Conservation (phyloP, 1,140 invertebrate genomes). For the roundworm (Caenorhabditis elegans) region DNA sequence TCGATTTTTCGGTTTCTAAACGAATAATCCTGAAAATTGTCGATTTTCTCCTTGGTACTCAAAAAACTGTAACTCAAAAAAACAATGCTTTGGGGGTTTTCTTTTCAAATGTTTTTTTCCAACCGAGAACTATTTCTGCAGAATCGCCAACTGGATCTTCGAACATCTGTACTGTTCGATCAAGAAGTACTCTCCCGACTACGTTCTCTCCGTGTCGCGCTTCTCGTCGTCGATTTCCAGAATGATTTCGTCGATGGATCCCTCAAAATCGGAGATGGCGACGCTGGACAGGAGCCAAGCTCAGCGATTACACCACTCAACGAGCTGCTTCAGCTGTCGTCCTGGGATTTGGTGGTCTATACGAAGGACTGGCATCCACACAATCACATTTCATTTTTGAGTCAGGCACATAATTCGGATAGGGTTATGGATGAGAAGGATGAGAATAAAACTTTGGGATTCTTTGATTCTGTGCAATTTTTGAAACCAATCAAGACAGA, state of each 20-base stretch:
- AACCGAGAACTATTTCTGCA: not conserved
- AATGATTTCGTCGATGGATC: slow-evolving; percentile 96
- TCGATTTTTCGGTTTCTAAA: too few species aligned
- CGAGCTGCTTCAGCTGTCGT: slow-evolving; percentile 77
- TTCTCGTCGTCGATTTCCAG: slow-evolving; percentile 93
- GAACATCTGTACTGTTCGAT: not conserved
- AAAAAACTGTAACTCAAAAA: too few species aligned
- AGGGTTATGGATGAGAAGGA: slow-evolving; percentile 79
- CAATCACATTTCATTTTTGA: slow-evolving; percentile 87
- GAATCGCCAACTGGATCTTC: not conserved
- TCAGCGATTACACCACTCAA: slow-evolving; percentile 80
- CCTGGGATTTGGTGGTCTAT: slow-evolving; percentile 90
- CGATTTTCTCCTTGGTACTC: too few species aligned
- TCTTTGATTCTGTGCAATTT: slow-evolving; percentile 88
- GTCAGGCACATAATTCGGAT: slow-evolving; percentile 69
- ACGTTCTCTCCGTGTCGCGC: slow-evolving; percentile 69
- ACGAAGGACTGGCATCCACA: slow-evolving; percentile 92
- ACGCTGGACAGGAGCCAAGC: slow-evolving; percentile 53
- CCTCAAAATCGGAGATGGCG: slow-evolving; percentile 76
- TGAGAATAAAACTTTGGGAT: slow-evolving; percentile 75
- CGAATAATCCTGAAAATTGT: too few species aligned
- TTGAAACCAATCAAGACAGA: slow-evolving; percentile 69
- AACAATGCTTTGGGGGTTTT: too few species aligned
- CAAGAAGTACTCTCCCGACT: not conserved
- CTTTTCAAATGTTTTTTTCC: too few species aligned